Conservation (phyloP, 2,113 vertebrate genomes). For the Balaenoptera acutorostrata region DNA sequence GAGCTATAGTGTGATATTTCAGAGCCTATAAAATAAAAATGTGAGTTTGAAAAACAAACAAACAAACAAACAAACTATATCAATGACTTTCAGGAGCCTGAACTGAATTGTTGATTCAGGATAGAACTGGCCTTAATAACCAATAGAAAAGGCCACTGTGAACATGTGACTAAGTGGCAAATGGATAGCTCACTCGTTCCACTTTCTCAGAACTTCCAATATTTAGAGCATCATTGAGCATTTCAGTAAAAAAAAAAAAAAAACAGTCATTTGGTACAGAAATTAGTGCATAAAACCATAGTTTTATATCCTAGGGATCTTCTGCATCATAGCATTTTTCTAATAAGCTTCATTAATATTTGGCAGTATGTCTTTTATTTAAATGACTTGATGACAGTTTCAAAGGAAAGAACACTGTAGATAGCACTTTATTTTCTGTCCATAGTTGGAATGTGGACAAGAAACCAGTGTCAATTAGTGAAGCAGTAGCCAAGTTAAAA, state of each 20-base stretch:
- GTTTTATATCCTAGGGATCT: constrained; percentile 40
- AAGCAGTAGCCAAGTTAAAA: constrained; percentile 48
- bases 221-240: neutral
- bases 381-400: constrained; percentile 50
- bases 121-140: neutral
- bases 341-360: constrained; percentile 66
- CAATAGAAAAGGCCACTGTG: neutral
- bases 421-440: constrained; percentile 5
- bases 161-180: neutral
- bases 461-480: neutral
- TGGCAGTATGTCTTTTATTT: constrained; percentile 48
- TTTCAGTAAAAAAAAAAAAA: neutral
- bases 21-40: constrained; percentile 67
- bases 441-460: constrained; percentile 22
- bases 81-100: neutral
- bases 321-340: constrained; percentile 47
- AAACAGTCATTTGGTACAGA: constrained; percentile 1
- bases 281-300: constrained; percentile 26
- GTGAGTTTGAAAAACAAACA: constrained; percentile 44
- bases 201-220: neutral
- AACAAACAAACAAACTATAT: no score
- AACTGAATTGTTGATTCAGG: neutral
- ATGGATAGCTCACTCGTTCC: neutral
- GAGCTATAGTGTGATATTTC: constrained; percentile 15
- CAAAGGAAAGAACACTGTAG: constrained; percentile 10